phyloP scores from a whole-genome alignment of 2,113 vertebrate genomes.

The Leptocoma aspasia region DNA sequence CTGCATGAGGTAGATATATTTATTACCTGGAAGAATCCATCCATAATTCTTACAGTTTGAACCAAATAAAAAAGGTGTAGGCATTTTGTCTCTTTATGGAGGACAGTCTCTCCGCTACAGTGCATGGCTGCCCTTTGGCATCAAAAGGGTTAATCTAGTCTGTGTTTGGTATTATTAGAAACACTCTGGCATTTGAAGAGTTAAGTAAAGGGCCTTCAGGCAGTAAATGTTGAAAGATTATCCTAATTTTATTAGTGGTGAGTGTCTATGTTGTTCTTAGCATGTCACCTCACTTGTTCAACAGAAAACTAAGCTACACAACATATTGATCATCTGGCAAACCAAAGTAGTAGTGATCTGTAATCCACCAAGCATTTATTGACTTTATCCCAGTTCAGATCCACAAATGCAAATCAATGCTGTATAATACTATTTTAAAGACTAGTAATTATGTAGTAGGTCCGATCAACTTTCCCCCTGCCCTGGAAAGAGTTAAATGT shows the following conservation, averaged over 20 bases:
- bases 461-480: not conserved
- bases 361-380: slow-evolving; percentile 82
- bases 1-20: not conserved
- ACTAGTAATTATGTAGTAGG: not conserved
- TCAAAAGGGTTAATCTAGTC: slow-evolving; percentile 2
- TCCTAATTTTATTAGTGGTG: slow-evolving; percentile 59
- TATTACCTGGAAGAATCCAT: not conserved
- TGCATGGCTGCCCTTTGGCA: not conserved
- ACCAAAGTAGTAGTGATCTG: slow-evolving; percentile 81
- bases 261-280: slow-evolving; percentile 61
- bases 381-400: slow-evolving; percentile 76
- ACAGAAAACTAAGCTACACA: slow-evolving; percentile 75
- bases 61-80: not conserved
- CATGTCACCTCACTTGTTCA: slow-evolving; percentile 55
- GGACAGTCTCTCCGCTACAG: not conserved
- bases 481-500: slow-evolving; percentile 50
- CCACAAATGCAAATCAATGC: slow-evolving; percentile 77
- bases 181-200: slow-evolving; percentile 1
- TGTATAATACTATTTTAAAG: slow-evolving; percentile 50
- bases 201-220: slow-evolving; percentile 48
- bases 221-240: slow-evolving; percentile 59
- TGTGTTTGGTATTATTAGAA: slow-evolving; percentile 21
- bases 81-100: not conserved
- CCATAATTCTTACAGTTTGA: not conserved
- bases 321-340: slow-evolving; percentile 83